Base-by-base conservation (phyloP, 2,113 vertebrate genomes). In the Macroglossus sobrinus region DNA sequence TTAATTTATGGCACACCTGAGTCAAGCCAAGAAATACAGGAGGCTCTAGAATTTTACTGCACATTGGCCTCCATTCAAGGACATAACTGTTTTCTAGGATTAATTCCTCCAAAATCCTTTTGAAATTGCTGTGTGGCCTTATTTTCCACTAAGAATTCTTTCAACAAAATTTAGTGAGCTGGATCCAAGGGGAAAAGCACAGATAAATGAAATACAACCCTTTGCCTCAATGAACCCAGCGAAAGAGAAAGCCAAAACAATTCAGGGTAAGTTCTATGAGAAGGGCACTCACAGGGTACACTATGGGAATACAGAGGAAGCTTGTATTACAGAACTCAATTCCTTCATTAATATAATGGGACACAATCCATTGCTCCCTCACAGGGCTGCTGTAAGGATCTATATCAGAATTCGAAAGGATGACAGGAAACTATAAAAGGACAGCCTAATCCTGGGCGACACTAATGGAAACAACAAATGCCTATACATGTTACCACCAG, bases 101-200 rank as follows among this genome's bases (percentile, higher is more conserved):
- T 11, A 55, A 95, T 68, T 81, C 24, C 38, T 81, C 47, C 35
- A 72, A 81, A 87, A 92, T 68, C 50, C 64, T 87, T 50, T 50
- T 95, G 7, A 94, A 74, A 74, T 38, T 68, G 38, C 24, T 75
- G 33, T 81, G 55, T 79, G 84, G 59, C n/a, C 35, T 86, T 59
- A 91, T 96, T 96, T 97, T 72, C 53, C 57, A 86, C 69, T 24
- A 94, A 72, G 14, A 96, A 95, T 84, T 96, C 79, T 82, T 86
- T 89, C 40, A 79, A 26, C 35, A 81, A 91, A 74, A 91, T 76
- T 80, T 91, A 91, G 72, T 81, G 82, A 50, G 45, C 68, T 72
- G 75, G n/a, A 74, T 85, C 61, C 47, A 35, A 33, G 4, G 18
- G 76, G 69, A 18, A 95, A 95, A 93, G 72, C 53, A 64, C 30